phyloP scores from a whole-genome alignment of 2,113 vertebrate genomes.

The Aegithalos caudatus region DNA sequence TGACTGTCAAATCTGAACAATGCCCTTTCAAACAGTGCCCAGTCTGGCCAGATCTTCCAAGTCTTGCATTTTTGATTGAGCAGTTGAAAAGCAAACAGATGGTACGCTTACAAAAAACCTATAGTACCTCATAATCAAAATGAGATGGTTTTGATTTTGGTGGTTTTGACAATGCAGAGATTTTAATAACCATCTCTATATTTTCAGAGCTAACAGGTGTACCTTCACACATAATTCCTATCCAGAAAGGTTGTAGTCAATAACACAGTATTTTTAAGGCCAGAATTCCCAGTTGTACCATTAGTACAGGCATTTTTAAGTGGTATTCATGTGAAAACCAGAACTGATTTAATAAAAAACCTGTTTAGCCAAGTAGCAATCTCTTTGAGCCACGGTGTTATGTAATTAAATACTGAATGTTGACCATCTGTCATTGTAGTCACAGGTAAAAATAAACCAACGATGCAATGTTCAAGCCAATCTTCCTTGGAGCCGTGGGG shows the following conservation, averaged over 20 bases:
- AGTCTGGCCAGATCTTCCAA: not conserved
- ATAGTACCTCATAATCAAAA: not conserved
- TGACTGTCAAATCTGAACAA: not conserved
- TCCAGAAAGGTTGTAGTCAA: not conserved
- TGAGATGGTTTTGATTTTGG: not conserved
- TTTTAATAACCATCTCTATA: not conserved
- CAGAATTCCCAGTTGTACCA: not conserved
- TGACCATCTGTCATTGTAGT: slow-evolving; percentile 53
- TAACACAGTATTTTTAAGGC: not conserved
- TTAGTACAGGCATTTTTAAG: slow-evolving; percentile 5
- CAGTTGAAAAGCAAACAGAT: not conserved
- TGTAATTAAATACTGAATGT: slow-evolving; percentile 54
- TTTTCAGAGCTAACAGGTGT: not conserved
- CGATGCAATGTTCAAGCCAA: not conserved
- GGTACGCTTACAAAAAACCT: not conserved
- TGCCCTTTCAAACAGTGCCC: not conserved
- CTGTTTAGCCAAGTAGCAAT: slow-evolving; percentile 12
- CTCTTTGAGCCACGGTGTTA: slow-evolving; percentile 14
- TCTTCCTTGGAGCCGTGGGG: not conserved
- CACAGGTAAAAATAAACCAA: slow-evolving; percentile 16
- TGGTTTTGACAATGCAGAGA: not conserved
- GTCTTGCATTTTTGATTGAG: not conserved
- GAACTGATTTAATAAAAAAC: slow-evolving; percentile 22
- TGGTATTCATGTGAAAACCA: slow-evolving; percentile 38
- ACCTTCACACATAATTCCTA: not conserved